These are phyloP conservation scores for Phyllostomus discolor DNA, from an alignment of 2,113 vertebrate genomes.

Conservation along the genomic window DNA sequence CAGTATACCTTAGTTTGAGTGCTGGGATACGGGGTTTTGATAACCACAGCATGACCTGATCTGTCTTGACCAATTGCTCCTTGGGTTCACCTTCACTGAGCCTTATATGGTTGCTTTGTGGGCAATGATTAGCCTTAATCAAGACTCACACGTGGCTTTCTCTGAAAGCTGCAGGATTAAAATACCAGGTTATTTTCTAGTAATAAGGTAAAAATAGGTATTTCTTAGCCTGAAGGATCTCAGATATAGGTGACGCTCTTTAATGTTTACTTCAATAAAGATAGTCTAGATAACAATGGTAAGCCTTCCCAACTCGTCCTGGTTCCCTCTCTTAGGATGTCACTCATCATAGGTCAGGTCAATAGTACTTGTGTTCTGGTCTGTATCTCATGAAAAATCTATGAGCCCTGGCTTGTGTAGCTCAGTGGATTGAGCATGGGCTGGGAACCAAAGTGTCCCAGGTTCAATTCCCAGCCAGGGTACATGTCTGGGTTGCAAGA, in stretches of 20 bases:
- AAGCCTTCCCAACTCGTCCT: neutral
- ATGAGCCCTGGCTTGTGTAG: too few relatives aligned
- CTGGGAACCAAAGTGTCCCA: too few relatives aligned
- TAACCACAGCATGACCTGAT: neutral
- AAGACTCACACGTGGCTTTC: neutral
- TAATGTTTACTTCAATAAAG: neutral
- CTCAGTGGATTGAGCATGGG: too few relatives aligned
- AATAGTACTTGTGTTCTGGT: neutral
- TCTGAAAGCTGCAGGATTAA: neutral
- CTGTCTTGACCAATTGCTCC: neutral
- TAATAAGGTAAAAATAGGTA: neutral
- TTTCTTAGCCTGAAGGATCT: neutral
- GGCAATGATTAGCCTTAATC: neutral
- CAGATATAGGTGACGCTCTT: neutral
- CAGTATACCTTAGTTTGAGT: neutral
- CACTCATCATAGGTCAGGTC: neutral
- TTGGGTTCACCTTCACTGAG: neutral
- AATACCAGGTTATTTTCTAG: neutral
- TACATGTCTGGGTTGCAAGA: too few relatives aligned
- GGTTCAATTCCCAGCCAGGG: too few relatives aligned
- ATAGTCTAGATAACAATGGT: neutral
- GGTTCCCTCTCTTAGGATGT: neutral
- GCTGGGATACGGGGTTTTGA: neutral
- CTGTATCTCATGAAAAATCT: neutral
- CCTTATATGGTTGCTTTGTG: neutral